Conservation (phyloP, 2,113 vertebrate genomes). For the Proterorhinus semilunaris region DNA sequence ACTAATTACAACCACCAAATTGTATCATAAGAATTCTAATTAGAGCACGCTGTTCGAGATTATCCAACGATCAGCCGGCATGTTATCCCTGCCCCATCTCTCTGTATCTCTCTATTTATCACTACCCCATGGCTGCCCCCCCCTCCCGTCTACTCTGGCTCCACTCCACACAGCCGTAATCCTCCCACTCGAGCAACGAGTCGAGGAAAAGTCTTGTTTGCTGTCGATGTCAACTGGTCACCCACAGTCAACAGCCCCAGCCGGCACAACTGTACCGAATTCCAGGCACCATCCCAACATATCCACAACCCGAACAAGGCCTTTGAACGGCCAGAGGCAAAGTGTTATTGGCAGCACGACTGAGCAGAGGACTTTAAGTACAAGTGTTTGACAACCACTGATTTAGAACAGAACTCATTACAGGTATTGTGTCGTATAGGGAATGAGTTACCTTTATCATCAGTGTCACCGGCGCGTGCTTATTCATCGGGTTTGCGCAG, state of each 20-base stretch:
- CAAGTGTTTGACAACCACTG: too few relatives aligned
- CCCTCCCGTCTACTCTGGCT: constrained; percentile 6
- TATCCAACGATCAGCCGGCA: constrained; percentile 94
- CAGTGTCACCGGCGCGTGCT: constrained; percentile 70
- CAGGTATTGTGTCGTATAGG: too few relatives aligned
- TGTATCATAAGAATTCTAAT: constrained; percentile 99
- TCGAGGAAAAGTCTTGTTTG: constrained; percentile 19
- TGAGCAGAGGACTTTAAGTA: too few relatives aligned
- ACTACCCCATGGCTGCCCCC: constrained; percentile 65
- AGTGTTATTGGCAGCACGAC: too few relatives aligned
- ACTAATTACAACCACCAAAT: constrained; percentile 99
- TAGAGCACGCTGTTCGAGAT: constrained; percentile 96
- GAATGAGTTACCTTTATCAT: constrained; percentile 34
- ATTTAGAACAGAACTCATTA: too few relatives aligned
- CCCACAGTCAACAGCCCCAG: constrained; percentile 8
- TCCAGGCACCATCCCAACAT: not conserved
- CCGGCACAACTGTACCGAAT: not conserved
- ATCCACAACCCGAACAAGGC: not conserved
- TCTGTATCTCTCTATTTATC: constrained; percentile 75
- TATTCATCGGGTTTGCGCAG: constrained; percentile 61
- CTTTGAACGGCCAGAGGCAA: too few relatives aligned
- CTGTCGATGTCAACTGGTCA: constrained; percentile 6
- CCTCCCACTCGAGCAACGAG: constrained; percentile 17
- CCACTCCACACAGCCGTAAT: constrained; percentile 31
- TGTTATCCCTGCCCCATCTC: constrained; percentile 86